Evolutionary conservation across 2,888 invertebrate genomes (phyloP), one percentile per base, ranked within the genome.

Genomic region (Ichneumoninae sp.): DNA sequence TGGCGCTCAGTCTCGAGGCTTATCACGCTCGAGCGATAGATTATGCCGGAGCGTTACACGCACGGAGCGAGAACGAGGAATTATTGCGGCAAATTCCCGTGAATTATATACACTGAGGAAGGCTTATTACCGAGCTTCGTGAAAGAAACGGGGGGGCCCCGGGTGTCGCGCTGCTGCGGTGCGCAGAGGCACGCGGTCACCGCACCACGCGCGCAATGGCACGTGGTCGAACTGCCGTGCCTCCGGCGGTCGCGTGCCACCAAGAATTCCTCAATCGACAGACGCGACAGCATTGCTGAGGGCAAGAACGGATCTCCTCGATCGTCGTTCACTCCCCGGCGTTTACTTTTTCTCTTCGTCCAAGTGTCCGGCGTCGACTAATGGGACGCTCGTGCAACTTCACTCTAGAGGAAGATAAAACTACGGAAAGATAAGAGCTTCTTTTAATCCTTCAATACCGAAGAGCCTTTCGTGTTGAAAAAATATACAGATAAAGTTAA

Each of bases 181-280:
- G 74, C 78, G 71, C 19, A 16, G 60, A 33, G 52, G 66, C 52
- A 76, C 74, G 68, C 40, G 16, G 50, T 54, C 54, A 16, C 36
- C 68, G 77, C 68, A 22, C 50, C 26, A 26, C 44, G 79, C 33
- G 70, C 36, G 68, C 77, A 69, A 66, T 68, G 77, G 71, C 65
- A 78, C 60, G 71, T 65, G 71, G 52, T 65, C 26, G 71, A 47
- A 33, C 33, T 44, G 57, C 73, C 52, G 19, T 74, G 84, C 87
- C 87, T 87, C 86, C 81, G 87, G 87, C 87, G 71, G 87, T 88
- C 87, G 87, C 87, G 87, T 88, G 87, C 87, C 87, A 81, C 83
- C 70, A 76, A 83, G 87, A 85, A 88, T 88, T 86, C 87, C 76
- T 79, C 87, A 65, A 88, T 87, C 86, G 87, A 87, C 87, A 83